Evolutionary conservation across 2,888 invertebrate species (phyloP), one percentile per base, ranked within the genome.

Genomic region (Entomobrya proxima): DNA sequence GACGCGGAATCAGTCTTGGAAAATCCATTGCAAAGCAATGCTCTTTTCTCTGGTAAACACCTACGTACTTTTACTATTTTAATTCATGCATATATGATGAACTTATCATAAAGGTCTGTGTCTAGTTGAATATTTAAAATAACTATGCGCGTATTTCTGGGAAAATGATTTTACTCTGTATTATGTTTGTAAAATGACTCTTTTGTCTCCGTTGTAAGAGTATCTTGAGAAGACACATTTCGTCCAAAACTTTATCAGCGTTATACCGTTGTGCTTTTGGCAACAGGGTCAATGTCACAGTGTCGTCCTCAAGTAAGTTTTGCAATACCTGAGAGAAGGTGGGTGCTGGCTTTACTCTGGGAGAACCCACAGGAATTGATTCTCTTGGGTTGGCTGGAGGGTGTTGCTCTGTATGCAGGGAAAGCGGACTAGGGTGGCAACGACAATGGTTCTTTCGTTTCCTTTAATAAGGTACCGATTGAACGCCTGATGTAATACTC

Each of bases 261-360:
- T n/a, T 88, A 88, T 0, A 88, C 75, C 47, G n/a, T n/a, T 80
- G 84, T 7, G 67, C 83, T 37, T 69, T 50, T 3, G 58, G 47
- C 0, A 87, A 35, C n/a, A 21, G 88, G 88, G 5, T 67, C 58
- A n/a, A n/a, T n/a, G 5, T 67, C 61, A 55, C 88, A 88, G 6
- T 86, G 76, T 0, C 83, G 32, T 21, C 77, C 83, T 21, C 88
- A 85, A 3, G 85, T 64, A 13, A 88, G 72, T 35, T 81, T 86
- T 15, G 88, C 86, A 0, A 86, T 5, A 88, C 88, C 15, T 86
- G 80, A 1, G 88, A 84, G 75, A 84, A 88, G 78, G 86, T 86
- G 5, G 86, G 50, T 0, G 55, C 86, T 4, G 88, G 88, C 21
- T 88, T 88, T 1, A 88, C 88, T 15, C 88, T 21, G 5, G 88